phyloP scores from a whole-genome alignment of 23 tunicate species.

The Trididemnum nubilum region DNA sequence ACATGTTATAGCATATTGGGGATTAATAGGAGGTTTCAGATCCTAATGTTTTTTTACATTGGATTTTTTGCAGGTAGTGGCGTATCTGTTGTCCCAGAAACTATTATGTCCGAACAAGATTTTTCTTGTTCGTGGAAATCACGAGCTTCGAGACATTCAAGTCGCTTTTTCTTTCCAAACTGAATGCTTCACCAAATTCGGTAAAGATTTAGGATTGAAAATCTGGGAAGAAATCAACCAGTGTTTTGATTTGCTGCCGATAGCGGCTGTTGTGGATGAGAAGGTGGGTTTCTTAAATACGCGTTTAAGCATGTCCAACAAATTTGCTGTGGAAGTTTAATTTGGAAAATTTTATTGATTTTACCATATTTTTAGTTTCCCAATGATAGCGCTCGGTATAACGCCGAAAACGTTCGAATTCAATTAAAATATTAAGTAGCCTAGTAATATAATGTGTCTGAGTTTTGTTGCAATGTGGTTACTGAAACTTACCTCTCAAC shows the following conservation, averaged over 20 bases:
- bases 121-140: constrained; percentile 89
- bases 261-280: constrained; percentile 90
- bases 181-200: constrained; percentile 81
- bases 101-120: constrained; percentile 84
- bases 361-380: too few relatives aligned
- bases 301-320: too few relatives aligned
- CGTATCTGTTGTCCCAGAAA: constrained; percentile 87
- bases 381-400: too few relatives aligned
- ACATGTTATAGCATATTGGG: too few relatives aligned
- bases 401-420: too few relatives aligned
- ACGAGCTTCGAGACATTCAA: constrained; percentile 88
- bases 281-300: constrained; percentile 39
- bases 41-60: neutral
- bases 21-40: too few relatives aligned
- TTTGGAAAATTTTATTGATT: neutral
- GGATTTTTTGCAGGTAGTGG: constrained; percentile 60
- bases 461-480: too few relatives aligned
- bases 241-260: constrained; percentile 80
- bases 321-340: neutral
- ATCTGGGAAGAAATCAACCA: constrained; percentile 83
- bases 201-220: constrained; percentile 48
- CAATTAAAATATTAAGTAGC: too few relatives aligned
- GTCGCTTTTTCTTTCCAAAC: constrained; percentile 80
- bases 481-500: too few relatives aligned
- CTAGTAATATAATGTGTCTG: too few relatives aligned